Evolutionary conservation across 2,888 invertebrate species (phyloP).

Genomic region (Drosophila nr. medialis): DNA sequence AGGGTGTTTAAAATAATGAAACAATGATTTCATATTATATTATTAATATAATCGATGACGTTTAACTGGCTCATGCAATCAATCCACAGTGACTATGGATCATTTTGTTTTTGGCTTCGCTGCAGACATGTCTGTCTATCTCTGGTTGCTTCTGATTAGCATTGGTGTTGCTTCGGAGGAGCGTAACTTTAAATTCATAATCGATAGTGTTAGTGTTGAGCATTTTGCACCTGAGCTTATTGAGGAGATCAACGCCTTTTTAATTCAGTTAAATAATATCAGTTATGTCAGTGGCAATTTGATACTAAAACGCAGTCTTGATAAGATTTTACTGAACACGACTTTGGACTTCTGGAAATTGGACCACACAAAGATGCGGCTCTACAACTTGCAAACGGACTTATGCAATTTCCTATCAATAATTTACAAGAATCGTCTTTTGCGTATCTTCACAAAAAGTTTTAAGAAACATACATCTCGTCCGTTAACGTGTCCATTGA

Average conservation of each 20-base stretch:
- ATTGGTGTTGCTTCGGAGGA: conserved; percentile 5
- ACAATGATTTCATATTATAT: neutral
- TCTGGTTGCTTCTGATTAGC: conserved; percentile 7
- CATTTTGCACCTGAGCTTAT: conserved; percentile 22
- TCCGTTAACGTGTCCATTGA: conserved; percentile 21
- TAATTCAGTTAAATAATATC: conserved; percentile 18
- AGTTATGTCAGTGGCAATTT: conserved; percentile 24
- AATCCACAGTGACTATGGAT: neutral
- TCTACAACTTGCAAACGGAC: conserved; percentile 20
- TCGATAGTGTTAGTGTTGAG: conserved; percentile 2
- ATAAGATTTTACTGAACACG: conserved; percentile 1
- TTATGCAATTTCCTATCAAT: conserved; percentile 19
- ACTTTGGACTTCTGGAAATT: conserved; percentile 47
- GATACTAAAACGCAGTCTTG: conserved; percentile 6
- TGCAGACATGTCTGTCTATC: conserved; percentile 18
- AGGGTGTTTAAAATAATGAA: neutral
- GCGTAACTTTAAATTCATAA: conserved; percentile 11
- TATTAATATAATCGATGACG: neutral
- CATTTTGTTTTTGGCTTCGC: neutral
- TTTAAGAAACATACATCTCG: conserved; percentile 1
- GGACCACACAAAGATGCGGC: conserved; percentile 16
- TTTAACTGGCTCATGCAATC: neutral
- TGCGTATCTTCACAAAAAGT: conserved; percentile 9
- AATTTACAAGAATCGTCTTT: conserved; percentile 22
- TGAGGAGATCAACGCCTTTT: neutral